Conservation (phyloP, 2,797 vertebrate species). For the Eulemur coronatus region DNA sequence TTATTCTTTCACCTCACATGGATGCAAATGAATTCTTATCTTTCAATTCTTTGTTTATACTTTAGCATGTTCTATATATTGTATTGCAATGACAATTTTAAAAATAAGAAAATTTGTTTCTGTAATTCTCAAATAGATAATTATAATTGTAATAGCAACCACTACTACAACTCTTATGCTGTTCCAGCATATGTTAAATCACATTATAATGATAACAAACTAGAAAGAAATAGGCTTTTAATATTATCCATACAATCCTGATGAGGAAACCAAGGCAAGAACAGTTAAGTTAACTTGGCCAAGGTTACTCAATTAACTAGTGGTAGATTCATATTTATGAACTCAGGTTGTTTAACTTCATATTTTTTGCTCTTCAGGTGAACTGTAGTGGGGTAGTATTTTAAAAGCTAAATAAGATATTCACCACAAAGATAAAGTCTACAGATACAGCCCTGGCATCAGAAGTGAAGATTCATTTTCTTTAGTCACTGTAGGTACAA, state of each 20-base stretch:
- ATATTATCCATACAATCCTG: neutral
- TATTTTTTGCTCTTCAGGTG: neutral
- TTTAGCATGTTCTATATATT: neutral
- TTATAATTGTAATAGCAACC: neutral
- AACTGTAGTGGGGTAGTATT: neutral
- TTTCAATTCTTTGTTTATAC: neutral
- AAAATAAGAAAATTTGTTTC: neutral
- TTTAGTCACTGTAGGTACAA: neutral
- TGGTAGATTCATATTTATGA: neutral
- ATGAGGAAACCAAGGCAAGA: neutral
- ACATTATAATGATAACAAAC: neutral
- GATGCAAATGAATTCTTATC: neutral
- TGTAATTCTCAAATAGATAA: neutral
- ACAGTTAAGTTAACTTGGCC: neutral
- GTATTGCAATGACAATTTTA: neutral
- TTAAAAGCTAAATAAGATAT: neutral
- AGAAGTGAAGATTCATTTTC: neutral
- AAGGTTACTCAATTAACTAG: neutral
- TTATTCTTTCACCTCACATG: neutral
- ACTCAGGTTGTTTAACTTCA: neutral
- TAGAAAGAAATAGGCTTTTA: neutral
- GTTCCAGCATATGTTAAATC: neutral
- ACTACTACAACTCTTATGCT: neutral
- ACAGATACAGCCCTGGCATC: neutral
- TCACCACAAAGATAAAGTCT: neutral